Base-by-base conservation (phyloP, 2,888 invertebrate species). In the Hyles lineata region DNA sequence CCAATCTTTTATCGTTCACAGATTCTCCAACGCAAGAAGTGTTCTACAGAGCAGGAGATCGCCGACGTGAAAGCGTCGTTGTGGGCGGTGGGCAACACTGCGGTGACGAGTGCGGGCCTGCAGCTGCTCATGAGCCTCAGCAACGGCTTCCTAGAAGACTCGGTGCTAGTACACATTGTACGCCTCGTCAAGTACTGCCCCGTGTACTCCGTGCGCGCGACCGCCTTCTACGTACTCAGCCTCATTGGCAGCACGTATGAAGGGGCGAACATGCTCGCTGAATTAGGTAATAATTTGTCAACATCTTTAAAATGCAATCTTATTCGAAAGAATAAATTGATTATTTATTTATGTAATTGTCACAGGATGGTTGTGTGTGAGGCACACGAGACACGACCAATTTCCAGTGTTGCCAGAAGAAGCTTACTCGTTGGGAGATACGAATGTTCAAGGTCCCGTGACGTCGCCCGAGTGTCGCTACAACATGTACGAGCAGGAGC, bases 41-140 rank as follows among this genome's bases (percentile, higher is more conserved):
- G 96, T 83, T 89, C 92, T 3, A 96, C 96, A 17, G 97, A 97
- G 71, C 95, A 96, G 75, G 97, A 97, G 80, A 96, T 98, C 72
- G 90, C 97, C 63, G 96, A 97, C 76, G 89, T 98, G 61, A 99
- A 99, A 89, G 96, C 98, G 8, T 97, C 98, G 0, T 91, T 99
- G 0, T 99, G 99, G 99, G 97, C 98, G 1, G 87, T 97, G 70
- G 98, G 98, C 21, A 98, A 98, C 89, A 96, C 98, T 17, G 97
- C 97, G 2, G 97, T 97, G 0, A 97, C 98, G 9, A 92, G 96
- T 0, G 95, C 96, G 78, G 99, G 99, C 5, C 95, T 98, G 11
- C 96, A 96, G 70, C 96, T 97, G 81, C 93, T 99, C 50, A 95
- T 96, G 83, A 94, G 95, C 55, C 90, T 96, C 50, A 89, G 90